These are phyloP conservation scores for Mylabris phalerata DNA, from an alignment of 1,140 invertebrate species.

Conservation along the genomic window DNA sequence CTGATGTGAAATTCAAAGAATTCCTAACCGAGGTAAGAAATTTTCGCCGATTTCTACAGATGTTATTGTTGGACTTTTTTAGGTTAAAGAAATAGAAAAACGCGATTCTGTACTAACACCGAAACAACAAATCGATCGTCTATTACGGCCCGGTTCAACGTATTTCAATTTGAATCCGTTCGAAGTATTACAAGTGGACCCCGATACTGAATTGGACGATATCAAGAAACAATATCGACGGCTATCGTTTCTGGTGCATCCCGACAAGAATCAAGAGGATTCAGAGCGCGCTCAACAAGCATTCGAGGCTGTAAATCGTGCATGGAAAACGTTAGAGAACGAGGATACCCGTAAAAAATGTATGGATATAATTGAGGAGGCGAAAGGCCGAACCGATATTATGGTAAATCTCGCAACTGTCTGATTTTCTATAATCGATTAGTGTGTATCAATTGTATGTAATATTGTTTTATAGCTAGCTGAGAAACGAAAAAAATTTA, in stretches of 20 bases:
- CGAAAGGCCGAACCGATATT: constrained; percentile 86
- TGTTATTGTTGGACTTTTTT: constrained; percentile 10
- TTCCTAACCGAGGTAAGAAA: constrained; percentile 57
- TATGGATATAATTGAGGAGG: constrained; percentile 95
- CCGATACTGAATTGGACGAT: constrained; percentile 79
- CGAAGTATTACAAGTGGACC: constrained; percentile 92
- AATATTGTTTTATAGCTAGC: constrained; percentile 59
- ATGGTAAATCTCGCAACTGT: constrained; percentile 58
- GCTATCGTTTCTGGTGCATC: constrained; percentile 96
- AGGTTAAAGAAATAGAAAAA: constrained; percentile 96
- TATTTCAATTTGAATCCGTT: constrained; percentile 97
- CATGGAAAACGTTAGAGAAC: constrained; percentile 94
- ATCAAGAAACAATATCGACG: constrained; percentile 95
- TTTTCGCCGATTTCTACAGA: not conserved
- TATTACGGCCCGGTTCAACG: constrained; percentile 86
- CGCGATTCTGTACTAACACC: constrained; percentile 84
- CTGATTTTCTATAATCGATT: constrained; percentile 9
- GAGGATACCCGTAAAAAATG: constrained; percentile 91
- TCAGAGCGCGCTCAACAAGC: constrained; percentile 87
- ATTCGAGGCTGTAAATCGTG: constrained; percentile 92
- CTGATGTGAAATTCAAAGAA: constrained; percentile 57
- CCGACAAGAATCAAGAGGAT: constrained; percentile 97
- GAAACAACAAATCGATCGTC: constrained; percentile 89
- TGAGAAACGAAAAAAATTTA: constrained; percentile 90
- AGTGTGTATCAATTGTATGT: too few species aligned